These are phyloP conservation scores for Leistus spinibarbis DNA, from an alignment of 2,888 invertebrate species.

Conservation along the genomic window DNA sequence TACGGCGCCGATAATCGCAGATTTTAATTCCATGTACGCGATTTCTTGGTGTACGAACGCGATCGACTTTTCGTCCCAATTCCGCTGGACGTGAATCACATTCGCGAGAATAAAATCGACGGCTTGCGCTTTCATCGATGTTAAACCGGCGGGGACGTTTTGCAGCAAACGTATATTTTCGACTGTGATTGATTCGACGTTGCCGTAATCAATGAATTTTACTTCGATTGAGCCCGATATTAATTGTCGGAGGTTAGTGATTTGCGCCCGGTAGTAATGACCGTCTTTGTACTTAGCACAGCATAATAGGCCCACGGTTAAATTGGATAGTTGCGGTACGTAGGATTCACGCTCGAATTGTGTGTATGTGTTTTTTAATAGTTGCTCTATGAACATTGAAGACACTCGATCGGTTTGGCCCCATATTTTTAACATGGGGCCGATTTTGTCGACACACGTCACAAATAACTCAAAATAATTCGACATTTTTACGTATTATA, in stretches of 20 bases:
- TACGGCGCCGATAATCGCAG: slow-evolving; percentile 47
- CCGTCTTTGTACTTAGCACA: slow-evolving; percentile 72
- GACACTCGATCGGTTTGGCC: slow-evolving; percentile 70
- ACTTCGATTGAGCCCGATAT: slow-evolving; percentile 65
- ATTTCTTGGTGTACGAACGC: slow-evolving; percentile 55
- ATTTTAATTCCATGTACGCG: slow-evolving; percentile 55
- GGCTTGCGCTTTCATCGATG: slow-evolving; percentile 63
- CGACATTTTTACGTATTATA: not conserved
- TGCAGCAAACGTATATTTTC: slow-evolving; percentile 65
- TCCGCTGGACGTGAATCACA: slow-evolving; percentile 60
- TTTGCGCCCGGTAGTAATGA: slow-evolving; percentile 68
- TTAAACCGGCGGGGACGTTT: slow-evolving; percentile 57
- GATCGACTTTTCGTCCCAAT: slow-evolving; percentile 62
- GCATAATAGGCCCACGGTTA: slow-evolving; percentile 63
- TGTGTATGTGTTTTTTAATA: slow-evolving; percentile 57
- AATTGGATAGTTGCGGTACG: slow-evolving; percentile 48
- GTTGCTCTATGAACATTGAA: slow-evolving; percentile 64
- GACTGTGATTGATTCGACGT: slow-evolving; percentile 65
- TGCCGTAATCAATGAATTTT: slow-evolving; percentile 73
- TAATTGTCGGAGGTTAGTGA: slow-evolving; percentile 60
- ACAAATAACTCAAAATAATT: slow-evolving; percentile 50
- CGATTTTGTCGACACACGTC: slow-evolving; percentile 72
- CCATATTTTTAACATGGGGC: slow-evolving; percentile 72
- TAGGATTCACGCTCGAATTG: slow-evolving; percentile 59
- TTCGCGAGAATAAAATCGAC: slow-evolving; percentile 66